phyloP scores from a whole-genome alignment of 2,888 invertebrate genomes.

The Pristionchus mayeri region DNA sequence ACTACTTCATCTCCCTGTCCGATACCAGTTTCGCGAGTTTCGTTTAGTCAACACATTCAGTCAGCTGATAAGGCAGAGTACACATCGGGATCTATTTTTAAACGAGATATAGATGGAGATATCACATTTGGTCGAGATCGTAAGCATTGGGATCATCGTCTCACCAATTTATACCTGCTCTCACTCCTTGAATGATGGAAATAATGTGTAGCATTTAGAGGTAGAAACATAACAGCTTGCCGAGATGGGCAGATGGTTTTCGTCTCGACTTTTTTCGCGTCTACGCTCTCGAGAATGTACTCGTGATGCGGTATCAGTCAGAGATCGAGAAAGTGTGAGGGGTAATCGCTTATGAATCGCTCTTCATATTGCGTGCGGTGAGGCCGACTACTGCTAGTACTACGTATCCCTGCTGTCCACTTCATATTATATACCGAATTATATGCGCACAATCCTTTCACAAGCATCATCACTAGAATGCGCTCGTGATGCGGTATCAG shows the following conservation, averaged over 20 bases:
- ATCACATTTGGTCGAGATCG: neutral
- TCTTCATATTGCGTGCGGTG: too few species aligned
- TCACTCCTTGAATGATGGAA: neutral
- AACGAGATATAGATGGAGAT: neutral
- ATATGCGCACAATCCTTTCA: too few species aligned
- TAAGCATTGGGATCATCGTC: too few species aligned
- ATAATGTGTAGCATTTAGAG: neutral
- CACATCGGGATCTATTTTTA: neutral
- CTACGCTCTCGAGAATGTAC: neutral
- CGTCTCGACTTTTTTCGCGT: neutral
- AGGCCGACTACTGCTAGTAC: too few species aligned
- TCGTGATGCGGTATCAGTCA: constrained; percentile 16
- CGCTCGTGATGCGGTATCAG: constrained; percentile 16
- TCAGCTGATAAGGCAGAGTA: neutral
- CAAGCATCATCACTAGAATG: too few species aligned
- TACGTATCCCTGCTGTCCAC: too few species aligned
- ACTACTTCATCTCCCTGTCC: too few species aligned
- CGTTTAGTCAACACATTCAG: too few species aligned
- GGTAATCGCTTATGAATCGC: too few species aligned
- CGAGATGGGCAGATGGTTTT: neutral
- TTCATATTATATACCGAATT: too few species aligned
- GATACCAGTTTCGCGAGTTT: neutral
- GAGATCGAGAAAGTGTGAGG: neutral
- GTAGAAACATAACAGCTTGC: too few species aligned
- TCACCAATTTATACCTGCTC: neutral